Percentiles rank a stretch among this genome's conserved stretches.
Conservation (phyloP, 1,140 invertebrate genomes). For the Ruditapes philippinarum region DNA sequence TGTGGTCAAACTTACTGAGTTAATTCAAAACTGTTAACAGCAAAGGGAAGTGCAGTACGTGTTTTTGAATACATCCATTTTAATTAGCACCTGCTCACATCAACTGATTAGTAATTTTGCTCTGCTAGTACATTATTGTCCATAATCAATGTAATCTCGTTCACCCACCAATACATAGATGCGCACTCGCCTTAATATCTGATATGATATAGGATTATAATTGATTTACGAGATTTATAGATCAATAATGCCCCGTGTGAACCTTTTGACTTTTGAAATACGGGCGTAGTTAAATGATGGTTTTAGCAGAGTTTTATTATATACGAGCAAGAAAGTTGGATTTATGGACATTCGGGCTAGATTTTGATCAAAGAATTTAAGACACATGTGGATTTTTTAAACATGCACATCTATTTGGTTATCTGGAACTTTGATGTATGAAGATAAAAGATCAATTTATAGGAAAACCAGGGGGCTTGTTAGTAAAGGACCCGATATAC, state of each 20-base stretch:
- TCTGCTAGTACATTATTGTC: conserved; percentile 15
- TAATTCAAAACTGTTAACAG: neutral
- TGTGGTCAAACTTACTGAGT: neutral
- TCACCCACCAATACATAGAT: neutral
- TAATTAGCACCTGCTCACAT: conserved; percentile 32
- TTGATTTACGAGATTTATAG: conserved; percentile 50
- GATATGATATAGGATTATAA: conserved; percentile 48
- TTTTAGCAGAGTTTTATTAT: conserved; percentile 29
- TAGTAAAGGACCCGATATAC: neutral
- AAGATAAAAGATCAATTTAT: conserved; percentile 40
- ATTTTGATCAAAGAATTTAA: conserved; percentile 31
- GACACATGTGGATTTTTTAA: conserved; percentile 50
- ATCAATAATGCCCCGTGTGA: conserved; percentile 28
- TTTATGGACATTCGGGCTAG: conserved; percentile 34
- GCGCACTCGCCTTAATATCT: neutral
- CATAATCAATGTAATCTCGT: conserved; percentile 31
- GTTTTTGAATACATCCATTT: conserved; percentile 36
- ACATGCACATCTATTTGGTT: conserved; percentile 45
- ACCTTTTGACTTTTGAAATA: conserved; percentile 35
- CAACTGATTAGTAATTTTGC: conserved; percentile 19
- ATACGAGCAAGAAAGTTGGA: neutral
- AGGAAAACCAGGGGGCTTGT: conserved; percentile 20
- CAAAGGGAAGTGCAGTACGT: conserved; percentile 26
- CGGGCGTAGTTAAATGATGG: neutral
- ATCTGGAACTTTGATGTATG: conserved; percentile 27